Evolutionary conservation across 2,888 invertebrate genomes (phyloP), one percentile per base, ranked within the genome.

Genomic region (Nomada lathburiana): DNA sequence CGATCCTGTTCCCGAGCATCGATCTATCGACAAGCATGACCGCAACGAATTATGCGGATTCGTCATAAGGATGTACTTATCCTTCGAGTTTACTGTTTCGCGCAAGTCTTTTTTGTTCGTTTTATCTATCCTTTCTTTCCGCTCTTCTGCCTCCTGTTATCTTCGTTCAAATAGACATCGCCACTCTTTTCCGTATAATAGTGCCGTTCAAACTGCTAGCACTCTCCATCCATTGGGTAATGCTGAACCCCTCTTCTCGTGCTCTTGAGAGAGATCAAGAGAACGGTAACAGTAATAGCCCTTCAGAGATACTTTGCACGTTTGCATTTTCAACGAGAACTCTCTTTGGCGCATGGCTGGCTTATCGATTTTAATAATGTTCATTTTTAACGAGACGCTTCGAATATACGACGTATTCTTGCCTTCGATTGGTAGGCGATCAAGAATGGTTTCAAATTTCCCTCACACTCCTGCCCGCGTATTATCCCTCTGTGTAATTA

Each of bases 81-180:
- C 79, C 74, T 59, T 65, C 26, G 36, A 62, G 64, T 64, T 57
- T 63, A 36, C 36, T 23, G 53, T 44, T 65, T 65, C 53, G 55
- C 57, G n/a, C 55, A 72, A 36, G 69, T 74, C 59, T 26, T 63
- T 82, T 62, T 60, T 20, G 76, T 67, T 79, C 76, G 69, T 77
- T 84, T 82, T 75, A 64, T 59, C 76, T 69, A 82, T 82, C 65
- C 60, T 74, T 72, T 71, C 52, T 75, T 62, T 53, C 26, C 47
- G 44, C 65, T 59, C 72, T 70, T 67, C 64, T 65, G 74, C 26
- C 74, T 79, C 68, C 76, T 76, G 80, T 79, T 87, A 85, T 84
- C 86, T 78, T 86, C 87, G 78, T 88, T 84, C 83, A 88, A 88
- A 86, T 82, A 88, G 88, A 88, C 83, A 88, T 88, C 88, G 82